Conservation (phyloP, 2,797 vertebrate species). For the Leuciscus waleckii region DNA sequence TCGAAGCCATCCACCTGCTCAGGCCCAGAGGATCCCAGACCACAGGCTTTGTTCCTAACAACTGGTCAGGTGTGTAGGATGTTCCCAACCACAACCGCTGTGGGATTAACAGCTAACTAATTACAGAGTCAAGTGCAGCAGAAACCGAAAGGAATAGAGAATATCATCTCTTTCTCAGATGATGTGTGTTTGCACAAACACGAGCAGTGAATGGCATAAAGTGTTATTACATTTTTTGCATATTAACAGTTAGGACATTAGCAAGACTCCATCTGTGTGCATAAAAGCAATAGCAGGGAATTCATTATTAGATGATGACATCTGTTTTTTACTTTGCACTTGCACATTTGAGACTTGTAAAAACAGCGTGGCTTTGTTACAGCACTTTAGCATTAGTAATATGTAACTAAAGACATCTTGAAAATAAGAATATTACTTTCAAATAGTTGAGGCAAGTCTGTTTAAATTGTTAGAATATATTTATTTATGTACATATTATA, state of each 20-base stretch:
- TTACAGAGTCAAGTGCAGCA: conserved; percentile 32
- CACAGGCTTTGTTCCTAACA: conserved; percentile 45
- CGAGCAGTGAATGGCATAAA: conserved; percentile 40
- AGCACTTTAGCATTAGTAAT: neutral
- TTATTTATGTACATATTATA: neutral
- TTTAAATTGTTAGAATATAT: neutral
- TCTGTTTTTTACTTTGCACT: conserved; percentile 4
- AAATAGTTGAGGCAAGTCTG: neutral
- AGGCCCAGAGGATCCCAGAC: conserved; percentile 47
- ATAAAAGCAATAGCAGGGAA: neutral
- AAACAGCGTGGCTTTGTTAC: neutral
- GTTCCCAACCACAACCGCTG: conserved; percentile 25
- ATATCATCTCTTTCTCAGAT: conserved; percentile 28
- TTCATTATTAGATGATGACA: neutral
- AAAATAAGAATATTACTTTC: neutral
- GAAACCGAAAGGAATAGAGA: conserved; percentile 18
- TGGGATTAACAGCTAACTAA: conserved; percentile 34
- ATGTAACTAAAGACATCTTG: neutral
- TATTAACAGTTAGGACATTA: neutral
- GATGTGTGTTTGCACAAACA: conserved; percentile 4
- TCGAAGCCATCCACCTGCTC: conserved; percentile 59
- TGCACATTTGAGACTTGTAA: neutral
- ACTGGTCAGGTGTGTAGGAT: conserved; percentile 56
- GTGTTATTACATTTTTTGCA: neutral
- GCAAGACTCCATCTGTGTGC: neutral